Base-by-base conservation (phyloP, 2,888 invertebrate genomes). In the Nomada ferruginata region DNA sequence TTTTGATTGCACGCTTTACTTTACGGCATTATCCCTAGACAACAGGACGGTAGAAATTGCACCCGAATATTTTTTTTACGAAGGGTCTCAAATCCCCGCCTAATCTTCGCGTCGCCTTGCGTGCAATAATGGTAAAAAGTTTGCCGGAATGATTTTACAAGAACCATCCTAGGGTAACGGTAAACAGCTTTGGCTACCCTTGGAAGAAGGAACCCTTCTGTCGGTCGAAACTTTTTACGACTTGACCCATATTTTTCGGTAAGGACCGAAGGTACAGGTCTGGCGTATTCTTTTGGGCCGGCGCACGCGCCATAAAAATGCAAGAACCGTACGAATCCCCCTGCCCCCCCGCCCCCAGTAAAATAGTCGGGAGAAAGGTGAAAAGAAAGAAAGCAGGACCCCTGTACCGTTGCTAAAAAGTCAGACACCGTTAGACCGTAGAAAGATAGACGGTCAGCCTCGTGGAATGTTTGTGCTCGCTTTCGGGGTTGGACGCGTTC, bases 231-330 rank as follows among this genome's bases (percentile, higher is more conserved):
- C 47, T 68, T 76, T 90, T 90, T 88, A 89, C 85, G 88, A 83
- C 89, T 84, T 88, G 89, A 89, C 91, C 89, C 85, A 90, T 73
- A 87, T 91, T 83, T 84, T 76, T 76, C 11, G 68, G 61, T 42
- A 55, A 52, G 50, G 29, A 71, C 75, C 60, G 61, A 81, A 60
- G 84, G 75, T 79, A 55, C 71, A 70, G 75, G 79, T 68, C 82
- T 57, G 61, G 36, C 50, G 60, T 66, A 63, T 69, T 77, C 69
- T 71, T 65, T 61, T 44, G 60, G 47, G 20, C 50, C 13, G 65
- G 71, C 53, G 53, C 63, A 47, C 68, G 85, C 83, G 42, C 63
- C 90, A 89, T 90, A 91, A 90, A 90, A 90, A 90, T 87, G 79
- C 80, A 50, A 77, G 79, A 83, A 78, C 84, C 85, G 86, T 90